Percentiles rank a stretch among this genome's conserved stretches.
These are phyloP conservation scores for Syngnathoides biaculeatus DNA, from an alignment of 2,113 vertebrate species.

Conservation along the genomic window DNA sequence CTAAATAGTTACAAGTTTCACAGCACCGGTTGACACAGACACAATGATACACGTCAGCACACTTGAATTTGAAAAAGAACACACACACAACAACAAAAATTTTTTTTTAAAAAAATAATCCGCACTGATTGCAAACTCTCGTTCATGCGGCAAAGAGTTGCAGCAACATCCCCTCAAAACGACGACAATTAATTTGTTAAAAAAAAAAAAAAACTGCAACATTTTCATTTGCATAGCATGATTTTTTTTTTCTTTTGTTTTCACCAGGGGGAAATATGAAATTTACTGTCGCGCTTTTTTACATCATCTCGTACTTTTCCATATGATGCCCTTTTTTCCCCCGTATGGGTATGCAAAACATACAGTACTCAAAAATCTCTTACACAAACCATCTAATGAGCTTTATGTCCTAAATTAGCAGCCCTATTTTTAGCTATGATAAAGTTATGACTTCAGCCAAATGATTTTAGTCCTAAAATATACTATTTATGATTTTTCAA, in stretches of 20 bases:
- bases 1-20: conserved; percentile 35
- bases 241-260: no score
- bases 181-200: conserved; percentile 1
- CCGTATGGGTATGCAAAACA: not conserved
- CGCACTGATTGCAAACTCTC: conserved; percentile 29
- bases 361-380: no score
- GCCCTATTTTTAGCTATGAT: no score
- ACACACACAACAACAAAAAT: no score
- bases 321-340: not conserved
- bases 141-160: conserved; percentile 36
- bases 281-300: conserved; percentile 23
- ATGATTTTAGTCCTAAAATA: no score
- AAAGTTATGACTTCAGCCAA: no score
- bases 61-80: not conserved
- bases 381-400: no score
- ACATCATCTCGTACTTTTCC: not conserved
- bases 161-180: conserved; percentile 21
- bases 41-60: conserved; percentile 28
- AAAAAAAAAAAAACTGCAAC: conserved; percentile 33
- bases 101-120: not conserved
- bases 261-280: conserved; percentile 46
- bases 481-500: no score
- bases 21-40: conserved; percentile 60
- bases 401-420: no score
- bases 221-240: conserved; percentile 65